Conservation (phyloP, 1,140 invertebrate species). For the Aporrectodea caliginosa region DNA sequence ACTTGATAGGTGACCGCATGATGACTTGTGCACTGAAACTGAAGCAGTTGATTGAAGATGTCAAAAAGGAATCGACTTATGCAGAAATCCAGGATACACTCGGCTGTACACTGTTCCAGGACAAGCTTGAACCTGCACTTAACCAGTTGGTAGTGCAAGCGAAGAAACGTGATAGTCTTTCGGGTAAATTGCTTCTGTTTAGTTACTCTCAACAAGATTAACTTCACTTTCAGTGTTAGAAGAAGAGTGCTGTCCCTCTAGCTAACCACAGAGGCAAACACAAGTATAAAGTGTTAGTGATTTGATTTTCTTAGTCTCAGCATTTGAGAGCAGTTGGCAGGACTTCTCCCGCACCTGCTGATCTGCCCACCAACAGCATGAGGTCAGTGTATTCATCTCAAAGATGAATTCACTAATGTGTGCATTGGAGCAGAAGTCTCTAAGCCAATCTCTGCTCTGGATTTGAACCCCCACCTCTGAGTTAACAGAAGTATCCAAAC, state of each 20-base stretch:
- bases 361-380: too few species aligned
- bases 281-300: not conserved
- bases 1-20: not conserved
- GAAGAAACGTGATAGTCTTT: not conserved
- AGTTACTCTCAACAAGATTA: not conserved
- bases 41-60: not conserved
- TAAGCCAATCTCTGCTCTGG: too few species aligned
- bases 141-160: not conserved
- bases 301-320: not conserved
- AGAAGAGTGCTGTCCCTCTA: not conserved
- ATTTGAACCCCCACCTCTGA: too few species aligned
- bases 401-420: too few species aligned
- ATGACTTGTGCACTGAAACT: not conserved
- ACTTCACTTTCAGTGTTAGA: not conserved
- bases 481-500: too few species aligned
- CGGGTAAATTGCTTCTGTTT: not conserved
- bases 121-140: not conserved
- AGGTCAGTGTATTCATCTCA: too few species aligned
- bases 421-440: too few species aligned
- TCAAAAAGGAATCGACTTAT: not conserved
- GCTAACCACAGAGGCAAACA: not conserved
- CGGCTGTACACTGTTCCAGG: not conserved
- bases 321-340: not conserved
- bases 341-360: not conserved
- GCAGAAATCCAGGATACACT: not conserved